phyloP scores from a whole-genome alignment of 2,113 vertebrate genomes.

The Excalfactoria chinensis region DNA sequence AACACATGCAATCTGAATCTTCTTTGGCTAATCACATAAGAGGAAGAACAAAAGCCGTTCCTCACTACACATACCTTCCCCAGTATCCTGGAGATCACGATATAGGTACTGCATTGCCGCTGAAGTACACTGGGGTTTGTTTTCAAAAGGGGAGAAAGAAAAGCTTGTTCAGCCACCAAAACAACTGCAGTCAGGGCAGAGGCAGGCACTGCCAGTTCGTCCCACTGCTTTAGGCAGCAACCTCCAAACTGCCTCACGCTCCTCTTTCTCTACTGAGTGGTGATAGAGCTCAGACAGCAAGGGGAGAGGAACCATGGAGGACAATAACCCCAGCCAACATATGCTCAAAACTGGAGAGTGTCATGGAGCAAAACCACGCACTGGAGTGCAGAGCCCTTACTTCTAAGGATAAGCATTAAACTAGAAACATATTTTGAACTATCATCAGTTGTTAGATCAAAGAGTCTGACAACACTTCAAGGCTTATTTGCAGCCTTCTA shows the following conservation, averaged over 20 bases:
- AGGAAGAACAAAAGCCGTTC: conserved; percentile 33
- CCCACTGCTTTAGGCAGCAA: not conserved
- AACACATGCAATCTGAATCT: conserved; percentile 55
- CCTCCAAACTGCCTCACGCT: not conserved
- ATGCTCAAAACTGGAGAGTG: not conserved
- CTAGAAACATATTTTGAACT: conserved; percentile 57
- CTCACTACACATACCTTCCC: conserved; percentile 25
- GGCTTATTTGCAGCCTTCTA: conserved; percentile 22
- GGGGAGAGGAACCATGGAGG: not conserved
- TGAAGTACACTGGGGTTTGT: not conserved
- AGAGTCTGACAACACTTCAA: conserved; percentile 45
- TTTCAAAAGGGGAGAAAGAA: not conserved
- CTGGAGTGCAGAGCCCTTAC: not conserved
- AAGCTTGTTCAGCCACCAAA: conserved; percentile 14
- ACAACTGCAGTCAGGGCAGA: not conserved
- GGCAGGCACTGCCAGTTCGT: not conserved
- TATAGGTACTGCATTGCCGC: not conserved
- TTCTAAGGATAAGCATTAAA: conserved; percentile 47
- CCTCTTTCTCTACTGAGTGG: not conserved
- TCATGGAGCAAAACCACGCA: not conserved
- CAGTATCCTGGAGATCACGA: not conserved
- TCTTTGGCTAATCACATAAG: conserved; percentile 32
- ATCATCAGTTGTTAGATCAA: conserved; percentile 45
- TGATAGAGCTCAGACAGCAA: not conserved
- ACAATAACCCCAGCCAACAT: not conserved